Evolutionary conservation across 2,113 vertebrate species (phyloP), one percentile per base, ranked within the genome.

Genomic region (Canis aureus): DNA sequence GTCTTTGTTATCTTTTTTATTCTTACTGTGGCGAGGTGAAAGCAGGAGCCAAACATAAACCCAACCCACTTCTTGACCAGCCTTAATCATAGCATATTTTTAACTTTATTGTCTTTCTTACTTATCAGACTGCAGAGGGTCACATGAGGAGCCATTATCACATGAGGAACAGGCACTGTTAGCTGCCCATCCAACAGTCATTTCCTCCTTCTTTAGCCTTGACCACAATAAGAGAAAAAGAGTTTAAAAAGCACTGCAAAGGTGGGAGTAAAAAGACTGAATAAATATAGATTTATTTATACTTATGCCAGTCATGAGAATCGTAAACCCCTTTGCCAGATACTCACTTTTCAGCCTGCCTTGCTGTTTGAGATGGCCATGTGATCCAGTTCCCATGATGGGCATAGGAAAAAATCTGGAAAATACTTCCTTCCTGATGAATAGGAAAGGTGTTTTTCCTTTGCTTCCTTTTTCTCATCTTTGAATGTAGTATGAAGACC

Each of bases 1-100:
- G 59, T 95, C 53, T 97, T 90, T 92, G 74, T 81, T 59, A 53
- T 53, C 49, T 35, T 73, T 91, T 91, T 49, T 69, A 83, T 83
- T 86, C 35, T 81, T 55, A 55, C 19, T 67, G 55, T 74, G 53
- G 57, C 32, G 84, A 67, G 32, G 15, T 15, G 73, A 84, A 88
- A 60, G 69, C 79, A 93, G 67, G 86, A 93, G 43, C 90, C 95
- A 53, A 13, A 15, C 9, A 62, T 3, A 74, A 51, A 57, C 8
- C 35, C 55, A 91, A 87, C 13, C 17, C 38, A 80, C 64, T 71
- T 57, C 67, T 91, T 78, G 66, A 51, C 43, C 9, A 69, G 10
- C 19, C 49, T 20, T 71, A 55, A 59, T n/a, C 43, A 38, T 23
- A 85, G 59, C 20, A 43, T 13, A 11, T 17, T 25, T 22, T 55